Percentiles rank a stretch among this genome's conserved stretches.
Evolutionary conservation across 2,797 vertebrate genomes (phyloP).

Genomic region (Pseudomugil gertrudae): DNA sequence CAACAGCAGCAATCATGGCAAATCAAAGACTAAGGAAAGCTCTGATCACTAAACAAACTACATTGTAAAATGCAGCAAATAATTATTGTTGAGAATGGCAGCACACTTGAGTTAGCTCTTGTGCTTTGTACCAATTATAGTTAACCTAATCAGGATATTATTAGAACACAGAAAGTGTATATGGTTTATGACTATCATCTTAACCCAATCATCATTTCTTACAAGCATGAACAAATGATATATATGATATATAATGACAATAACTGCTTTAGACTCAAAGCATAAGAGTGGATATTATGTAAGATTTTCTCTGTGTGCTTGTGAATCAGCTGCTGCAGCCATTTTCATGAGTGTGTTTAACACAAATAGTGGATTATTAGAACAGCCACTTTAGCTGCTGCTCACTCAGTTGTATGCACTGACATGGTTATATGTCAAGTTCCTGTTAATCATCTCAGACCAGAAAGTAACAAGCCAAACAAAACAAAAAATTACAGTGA

Average conservation of each 20-base stretch:
- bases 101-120: neutral
- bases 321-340: neutral
- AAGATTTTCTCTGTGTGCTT: conserved; percentile 13
- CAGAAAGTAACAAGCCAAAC: neutral
- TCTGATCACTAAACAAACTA: neutral
- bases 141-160: conserved; percentile 28
- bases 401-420: neutral
- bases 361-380: neutral
- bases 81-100: neutral
- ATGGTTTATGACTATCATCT: conserved; percentile 32
- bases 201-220: conserved; percentile 18
- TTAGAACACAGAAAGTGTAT: conserved; percentile 22
- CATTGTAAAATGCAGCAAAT: neutral
- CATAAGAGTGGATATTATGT: conserved; percentile 1
- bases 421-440: neutral
- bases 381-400: neutral
- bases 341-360: neutral
- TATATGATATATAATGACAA: no score
- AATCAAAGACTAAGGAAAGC: conserved; percentile 1
- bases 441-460: neutral
- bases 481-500: neutral
- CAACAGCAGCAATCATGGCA: neutral
- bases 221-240: conserved; percentile 12
- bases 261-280: conserved; percentile 11
- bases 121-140: conserved; percentile 5